Percentiles rank a stretch among this genome's conserved stretches.
These are phyloP conservation scores for Sycophila texana DNA, from an alignment of 2,888 invertebrate species.

Conservation along the genomic window DNA sequence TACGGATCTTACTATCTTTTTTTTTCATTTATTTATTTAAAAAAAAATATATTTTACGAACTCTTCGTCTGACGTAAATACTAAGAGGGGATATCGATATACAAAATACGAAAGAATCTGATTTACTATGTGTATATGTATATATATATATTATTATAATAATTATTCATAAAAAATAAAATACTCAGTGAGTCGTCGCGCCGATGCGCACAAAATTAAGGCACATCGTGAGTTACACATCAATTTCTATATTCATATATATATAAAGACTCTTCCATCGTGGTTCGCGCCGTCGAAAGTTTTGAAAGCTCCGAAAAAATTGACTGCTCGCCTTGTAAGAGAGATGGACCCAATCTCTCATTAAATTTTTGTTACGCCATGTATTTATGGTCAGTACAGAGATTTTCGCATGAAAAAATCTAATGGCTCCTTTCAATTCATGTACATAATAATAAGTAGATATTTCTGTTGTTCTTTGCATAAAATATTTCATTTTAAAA, in stretches of 20 bases:
- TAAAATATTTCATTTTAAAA: too few relatives aligned
- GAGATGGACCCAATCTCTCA: too few relatives aligned
- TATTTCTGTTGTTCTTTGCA: too few relatives aligned
- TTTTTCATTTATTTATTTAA: not conserved
- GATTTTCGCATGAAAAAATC: too few relatives aligned
- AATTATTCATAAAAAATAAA: slow-evolving; percentile 36
- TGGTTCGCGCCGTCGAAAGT: slow-evolving; percentile 14
- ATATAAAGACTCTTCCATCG: slow-evolving; percentile 14
- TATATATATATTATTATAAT: not conserved
- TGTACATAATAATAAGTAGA: too few relatives aligned
- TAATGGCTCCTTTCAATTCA: too few relatives aligned
- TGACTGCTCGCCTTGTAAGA: too few relatives aligned
- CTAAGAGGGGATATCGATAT: slow-evolving; percentile 12
- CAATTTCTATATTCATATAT: slow-evolving; percentile 7
- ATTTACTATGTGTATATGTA: slow-evolving; percentile 20
- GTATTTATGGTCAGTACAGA: too few relatives aligned
- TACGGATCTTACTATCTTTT: not conserved
- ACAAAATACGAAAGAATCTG: slow-evolving; percentile 45
- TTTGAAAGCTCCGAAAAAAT: slow-evolving; percentile 4
- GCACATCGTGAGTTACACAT: slow-evolving; percentile 39
- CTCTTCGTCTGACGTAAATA: slow-evolving; percentile 9
- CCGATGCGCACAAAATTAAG: slow-evolving; percentile 32
- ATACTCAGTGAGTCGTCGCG: slow-evolving; percentile 38
- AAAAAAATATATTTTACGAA: not conserved
- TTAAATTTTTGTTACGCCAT: too few relatives aligned